A percentile compares a stretch with the other conserved stretches of the same genome.
These are phyloP conservation scores for Semibalanus balanoides DNA, from an alignment of 1,140 invertebrate species.

Conservation along the genomic window DNA sequence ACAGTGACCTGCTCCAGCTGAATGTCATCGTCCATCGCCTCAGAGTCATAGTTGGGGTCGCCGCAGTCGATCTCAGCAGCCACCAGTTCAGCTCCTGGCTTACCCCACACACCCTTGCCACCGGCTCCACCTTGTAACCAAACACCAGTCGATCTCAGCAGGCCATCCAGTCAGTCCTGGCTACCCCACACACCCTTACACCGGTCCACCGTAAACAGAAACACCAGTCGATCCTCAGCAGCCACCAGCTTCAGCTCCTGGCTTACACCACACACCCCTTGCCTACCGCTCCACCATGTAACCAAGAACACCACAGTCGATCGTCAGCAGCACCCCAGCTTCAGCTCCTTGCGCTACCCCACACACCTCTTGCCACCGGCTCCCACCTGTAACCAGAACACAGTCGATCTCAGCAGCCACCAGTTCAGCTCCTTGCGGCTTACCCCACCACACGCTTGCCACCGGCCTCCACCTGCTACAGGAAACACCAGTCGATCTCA, in stretches of 20 bases:
- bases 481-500: slow-evolving; percentile 66
- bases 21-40: slow-evolving; percentile 52
- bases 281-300: too few relatives aligned
- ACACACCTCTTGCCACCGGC: too few relatives aligned
- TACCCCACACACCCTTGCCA: slow-evolving; percentile 88
- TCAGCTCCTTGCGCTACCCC: slow-evolving; percentile 63
- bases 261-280: too few relatives aligned
- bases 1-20: slow-evolving; percentile 58
- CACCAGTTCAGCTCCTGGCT: slow-evolving; percentile 63
- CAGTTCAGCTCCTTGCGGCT: slow-evolving; percentile 67
- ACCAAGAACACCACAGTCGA: slow-evolving; percentile 56
- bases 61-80: slow-evolving; percentile 48
- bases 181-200: too few relatives aligned
- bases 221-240: too few relatives aligned
- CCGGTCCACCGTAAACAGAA: slow-evolving; percentile 56
- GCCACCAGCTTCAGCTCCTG: slow-evolving; percentile 55
- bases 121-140: slow-evolving; percentile 85
- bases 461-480: slow-evolving; percentile 75
- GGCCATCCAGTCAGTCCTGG: too few relatives aligned
- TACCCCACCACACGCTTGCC: slow-evolving; percentile 88
- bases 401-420: slow-evolving; percentile 47
- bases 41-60: slow-evolving; percentile 79
- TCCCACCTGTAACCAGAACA: slow-evolving; percentile 54
- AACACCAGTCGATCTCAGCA: slow-evolving; percentile 61
- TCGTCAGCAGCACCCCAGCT: slow-evolving; percentile 55